phyloP scores from a whole-genome alignment of 2,888 invertebrate genomes.

The Trisateles emortualis region DNA sequence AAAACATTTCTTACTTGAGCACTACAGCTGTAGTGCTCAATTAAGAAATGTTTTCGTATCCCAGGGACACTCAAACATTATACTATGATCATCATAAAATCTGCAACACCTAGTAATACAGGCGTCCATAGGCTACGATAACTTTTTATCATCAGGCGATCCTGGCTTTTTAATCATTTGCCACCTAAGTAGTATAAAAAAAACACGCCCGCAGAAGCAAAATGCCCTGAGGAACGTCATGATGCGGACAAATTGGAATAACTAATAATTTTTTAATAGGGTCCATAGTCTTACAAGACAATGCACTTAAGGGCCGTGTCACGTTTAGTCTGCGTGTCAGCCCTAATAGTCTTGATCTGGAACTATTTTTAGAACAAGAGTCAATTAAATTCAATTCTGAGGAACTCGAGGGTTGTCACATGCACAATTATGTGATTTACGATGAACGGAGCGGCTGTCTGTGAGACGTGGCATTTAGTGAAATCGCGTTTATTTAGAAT shows the following conservation, averaged over 20 bases:
- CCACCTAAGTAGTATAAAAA: too few species aligned
- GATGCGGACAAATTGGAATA: constrained; percentile 1
- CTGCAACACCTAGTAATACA: too few species aligned
- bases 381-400: constrained; percentile 83
- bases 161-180: too few species aligned
- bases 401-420: constrained; percentile 71
- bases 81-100: too few species aligned
- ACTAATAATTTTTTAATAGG: constrained; percentile 6
- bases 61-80: too few species aligned
- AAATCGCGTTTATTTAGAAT: constrained; percentile 72
- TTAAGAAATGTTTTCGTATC: too few species aligned
- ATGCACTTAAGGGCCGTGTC: constrained; percentile 44
- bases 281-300: constrained; percentile 24
- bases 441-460: constrained; percentile 52
- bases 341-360: constrained; percentile 41
- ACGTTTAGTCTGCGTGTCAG: constrained; percentile 36
- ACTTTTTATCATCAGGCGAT: too few species aligned
- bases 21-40: too few species aligned
- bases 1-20: too few species aligned
- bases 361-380: constrained; percentile 73
- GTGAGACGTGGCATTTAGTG: constrained; percentile 52
- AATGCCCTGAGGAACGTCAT: too few species aligned
- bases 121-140: too few species aligned
- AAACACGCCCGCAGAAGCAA: too few species aligned
- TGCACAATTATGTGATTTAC: constrained; percentile 78